Conservation (phyloP, 2,797 vertebrate genomes). For the Capromys pilorides region DNA sequence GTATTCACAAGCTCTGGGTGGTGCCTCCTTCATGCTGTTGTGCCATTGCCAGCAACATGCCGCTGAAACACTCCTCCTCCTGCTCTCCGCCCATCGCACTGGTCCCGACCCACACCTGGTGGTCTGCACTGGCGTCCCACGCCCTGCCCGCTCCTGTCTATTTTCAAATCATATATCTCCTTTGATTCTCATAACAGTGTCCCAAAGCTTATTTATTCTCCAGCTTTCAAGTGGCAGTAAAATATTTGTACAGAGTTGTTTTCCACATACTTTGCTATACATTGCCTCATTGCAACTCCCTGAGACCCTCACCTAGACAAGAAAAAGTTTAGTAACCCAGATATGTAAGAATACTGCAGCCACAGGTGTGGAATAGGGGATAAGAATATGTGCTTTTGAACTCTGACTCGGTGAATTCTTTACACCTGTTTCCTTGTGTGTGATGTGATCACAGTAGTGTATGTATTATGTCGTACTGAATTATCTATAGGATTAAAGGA, state of each 20-base stretch:
- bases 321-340: neutral
- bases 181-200: neutral
- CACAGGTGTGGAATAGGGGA: neutral
- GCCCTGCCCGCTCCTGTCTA: accelerated
- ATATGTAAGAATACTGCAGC: neutral
- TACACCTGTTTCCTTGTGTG: neutral
- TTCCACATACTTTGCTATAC: neutral
- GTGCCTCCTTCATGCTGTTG: conserved; percentile 96
- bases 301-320: neutral
- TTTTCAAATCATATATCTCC: conserved; percentile 47
- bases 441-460: neutral
- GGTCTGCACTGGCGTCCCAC: neutral
- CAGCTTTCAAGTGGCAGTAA: neutral
- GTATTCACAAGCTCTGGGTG: no score
- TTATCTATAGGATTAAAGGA: neutral
- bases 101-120: neutral
- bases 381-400: neutral
- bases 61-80: conserved; percentile 95
- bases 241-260: conserved; percentile 13
- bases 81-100: conserved; percentile 86
- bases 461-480: neutral
- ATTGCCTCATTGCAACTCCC: neutral
- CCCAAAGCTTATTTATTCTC: neutral
- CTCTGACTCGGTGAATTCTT: neutral
- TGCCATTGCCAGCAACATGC: conserved; percentile 96